Base-by-base conservation (phyloP, 1,140 invertebrate species). In the Caerostris extrusa region DNA sequence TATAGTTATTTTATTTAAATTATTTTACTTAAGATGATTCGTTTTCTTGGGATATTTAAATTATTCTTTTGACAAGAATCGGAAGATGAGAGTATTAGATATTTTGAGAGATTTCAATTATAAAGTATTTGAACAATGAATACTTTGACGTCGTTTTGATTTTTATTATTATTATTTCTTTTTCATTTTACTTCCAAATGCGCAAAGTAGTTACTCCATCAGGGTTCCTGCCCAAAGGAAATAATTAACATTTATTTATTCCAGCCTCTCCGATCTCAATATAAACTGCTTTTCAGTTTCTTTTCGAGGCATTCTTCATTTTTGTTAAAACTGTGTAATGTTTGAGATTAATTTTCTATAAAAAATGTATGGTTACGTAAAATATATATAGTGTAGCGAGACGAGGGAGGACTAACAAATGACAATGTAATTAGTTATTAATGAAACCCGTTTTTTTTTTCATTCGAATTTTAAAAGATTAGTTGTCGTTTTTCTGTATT, bases 91-190 rank as follows among this genome's bases (percentile, higher is more conserved):
- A 55, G 34, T 5, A 90, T 56, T 58, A 55, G 57, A 90, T 77
- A 90, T 81, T 90, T 81, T 64, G 53, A 61, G 56, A 60, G 55
- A 81, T 90, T 90, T 90, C 71, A 90, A 90, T 90, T 90, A 90
- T 81, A 81, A 90, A 81, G 69, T 90, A 81, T 81, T 90, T 90
- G 71, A 90, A 85, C 87, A 89, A 89, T 89, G 61, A 83, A 83
- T 83, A 83, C n/a, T 58, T 57, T 83, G 19, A 17, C n/a, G n/a
- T 83, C 19, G 5, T n/a, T 83, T 17, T 57, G 7, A 34, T 50
- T 77, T 83, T n/a, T 64, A 17, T 10, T 64, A 7, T 64, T 64
- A 10, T 64, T 64, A 10, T 64, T 3, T 53, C 53, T 5, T 14
- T 82, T 53, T 83, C 12, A 19, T 58, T 83, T 58, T 56, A 8